Base-by-base conservation (phyloP, 2,113 vertebrate species). In the Heterochromis multidens region DNA sequence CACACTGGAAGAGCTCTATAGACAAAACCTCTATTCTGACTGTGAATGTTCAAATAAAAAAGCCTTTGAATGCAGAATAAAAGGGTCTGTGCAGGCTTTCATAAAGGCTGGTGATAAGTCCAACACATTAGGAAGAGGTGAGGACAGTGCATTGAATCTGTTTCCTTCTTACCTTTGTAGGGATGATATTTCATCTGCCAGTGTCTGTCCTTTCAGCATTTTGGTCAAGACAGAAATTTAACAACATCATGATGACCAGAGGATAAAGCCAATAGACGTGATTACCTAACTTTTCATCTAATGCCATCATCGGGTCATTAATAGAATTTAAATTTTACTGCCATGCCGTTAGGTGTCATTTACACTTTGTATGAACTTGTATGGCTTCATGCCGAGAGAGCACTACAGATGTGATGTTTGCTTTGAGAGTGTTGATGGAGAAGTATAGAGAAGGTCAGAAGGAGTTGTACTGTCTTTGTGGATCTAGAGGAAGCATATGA, bases 11-110 rank as follows among this genome's bases (percentile, higher is more conserved):
- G 74, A 85, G 82, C 70, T 54, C 46, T 59, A 27, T 72, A 81
- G 62, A 86, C 58, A 84, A 83, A 87, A 40, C 46, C 77, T 84
- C 27, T 25, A 27, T 83, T 88, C 76, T 83, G 60, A 59, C 74
- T 60, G 60, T 80, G 79, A 91, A 85, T 61, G 56, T 77, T 46
- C 23, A 81, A 89, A 82, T 87, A 76, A 83, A 89, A 79, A 90
- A 79, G 58, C 74, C 58, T 87, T 58, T 86, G 79, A 87, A 72
- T 80, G 23, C 43, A 46, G 58, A 89, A 87, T 79, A 63, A 87
- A 85, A 82, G 78, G 31, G 6, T 77, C 74, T 60, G 67, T 80
- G 81, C 46, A 58, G 72, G n/a, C 79, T 83, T 84, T 91, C 63
- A 60, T 77, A 37, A 56, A 63, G 60, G 43, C 37, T 13, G 27